phyloP scores from a whole-genome alignment of 2,888 invertebrate genomes.

The Drosophila koepferae region DNA sequence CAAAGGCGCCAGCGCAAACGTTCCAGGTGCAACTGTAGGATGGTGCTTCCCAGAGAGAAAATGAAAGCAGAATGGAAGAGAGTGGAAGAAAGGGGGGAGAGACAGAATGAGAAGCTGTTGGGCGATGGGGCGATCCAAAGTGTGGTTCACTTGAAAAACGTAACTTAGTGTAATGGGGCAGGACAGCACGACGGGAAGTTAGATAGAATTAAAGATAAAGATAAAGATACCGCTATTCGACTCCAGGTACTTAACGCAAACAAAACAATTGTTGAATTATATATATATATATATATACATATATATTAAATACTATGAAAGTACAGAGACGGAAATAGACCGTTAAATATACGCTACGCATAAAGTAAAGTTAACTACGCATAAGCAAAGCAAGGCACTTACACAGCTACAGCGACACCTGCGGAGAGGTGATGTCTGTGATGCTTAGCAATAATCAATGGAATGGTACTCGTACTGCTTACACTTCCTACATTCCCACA shows the following conservation, averaged over 20 bases:
- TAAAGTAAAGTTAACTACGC: constrained; percentile 55
- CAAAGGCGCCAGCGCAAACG: constrained; percentile 85
- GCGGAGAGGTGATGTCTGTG: constrained; percentile 9
- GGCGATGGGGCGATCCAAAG: constrained; percentile 60
- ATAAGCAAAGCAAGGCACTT: constrained; percentile 16
- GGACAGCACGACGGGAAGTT: constrained; percentile 41
- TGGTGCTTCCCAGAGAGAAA: constrained; percentile 4
- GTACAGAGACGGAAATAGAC: constrained; percentile 36
- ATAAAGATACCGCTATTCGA: constrained; percentile 27
- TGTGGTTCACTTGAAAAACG: constrained; percentile 81
- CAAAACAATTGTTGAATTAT: constrained; percentile 66
- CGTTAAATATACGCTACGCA: constrained; percentile 47
- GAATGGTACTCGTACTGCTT: constrained; percentile 49
- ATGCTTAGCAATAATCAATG: constrained; percentile 48
- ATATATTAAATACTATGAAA: constrained; percentile 27
- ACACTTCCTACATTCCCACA: constrained; percentile 11
- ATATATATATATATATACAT: constrained; percentile 16
- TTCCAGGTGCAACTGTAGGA: constrained; percentile 85
- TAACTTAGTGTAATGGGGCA: constrained; percentile 67
- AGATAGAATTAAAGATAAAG: constrained; percentile 39
- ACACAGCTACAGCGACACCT: not conserved
- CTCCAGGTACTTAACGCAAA: constrained; percentile 73
- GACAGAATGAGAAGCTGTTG: not conserved
- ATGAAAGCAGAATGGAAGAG: not conserved
- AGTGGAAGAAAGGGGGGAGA: not conserved